Evolutionary conservation across 2,113 vertebrate species (phyloP), one percentile per base, ranked within the genome.

Genomic region (Orientallactaga bullata): DNA sequence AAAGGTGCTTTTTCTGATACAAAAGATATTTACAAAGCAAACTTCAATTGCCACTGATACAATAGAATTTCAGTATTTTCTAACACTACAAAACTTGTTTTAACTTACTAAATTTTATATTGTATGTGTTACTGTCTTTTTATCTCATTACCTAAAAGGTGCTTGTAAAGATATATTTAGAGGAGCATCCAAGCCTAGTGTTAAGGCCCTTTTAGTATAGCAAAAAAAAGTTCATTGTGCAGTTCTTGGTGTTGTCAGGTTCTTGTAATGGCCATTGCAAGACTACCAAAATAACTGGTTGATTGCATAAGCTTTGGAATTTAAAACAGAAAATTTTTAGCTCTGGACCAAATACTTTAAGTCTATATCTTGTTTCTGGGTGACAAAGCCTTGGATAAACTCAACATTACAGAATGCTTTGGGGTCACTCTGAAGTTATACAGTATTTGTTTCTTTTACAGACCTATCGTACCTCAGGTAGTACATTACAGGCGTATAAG

Each of bases 351-450:
- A 83, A 73, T 88, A 51, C 15, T 82, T 74, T 72, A 85, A 61
- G 39, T n/a, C 15, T 37, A 71, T 58, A 42, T 4, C 35, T 89
- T 66, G 66, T 12, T 73, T 95, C 88, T 76, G 72, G 71, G 16
- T 88, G 60, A 61, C 88, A 89, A 95, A 78, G 20, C 35, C 37
- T 83, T 91, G 74, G 47, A 63, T 88, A 35, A 94, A 76, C 35
- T 83, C 42, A 73, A 30, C 23, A 35, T 68, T 73, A 61, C 21
- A 91, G 84, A 51, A 69, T 92, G 16, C 47, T 58, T 68, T 21
- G n/a, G 30, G 30, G 69, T 58, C 47, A 83, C 63, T 71, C 42
- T 63, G 78, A 84, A 89, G 61, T 58, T 37, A 90, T 7, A 71
- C 23, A n/a, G 35, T 23, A 82, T 81, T 85, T 82, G 55, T 93